phyloP scores from a whole-genome alignment of 1,140 invertebrate genomes.

The Drosophila equinoxialis region DNA sequence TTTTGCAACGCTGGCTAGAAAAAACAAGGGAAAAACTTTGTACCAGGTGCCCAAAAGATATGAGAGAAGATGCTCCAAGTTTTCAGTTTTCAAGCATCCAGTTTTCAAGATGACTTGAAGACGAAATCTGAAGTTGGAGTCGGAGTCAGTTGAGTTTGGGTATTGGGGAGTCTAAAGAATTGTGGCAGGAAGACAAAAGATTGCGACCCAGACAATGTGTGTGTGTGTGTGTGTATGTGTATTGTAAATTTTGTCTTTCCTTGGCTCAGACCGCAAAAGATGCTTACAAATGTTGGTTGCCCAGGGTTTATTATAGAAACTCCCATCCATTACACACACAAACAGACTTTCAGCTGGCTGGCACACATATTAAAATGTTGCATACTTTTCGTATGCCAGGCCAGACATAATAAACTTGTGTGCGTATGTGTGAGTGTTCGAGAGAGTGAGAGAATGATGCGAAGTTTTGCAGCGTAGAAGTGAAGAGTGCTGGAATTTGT shows the following conservation, averaged over 20 bases:
- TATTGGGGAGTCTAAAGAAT: background rate
- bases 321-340: slow-evolving; percentile 13
- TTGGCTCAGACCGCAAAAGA: slow-evolving; percentile 55
- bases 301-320: slow-evolving; percentile 65
- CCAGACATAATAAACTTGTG: slow-evolving; percentile 72
- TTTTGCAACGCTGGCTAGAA: slow-evolving; percentile 48
- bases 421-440: slow-evolving; percentile 20
- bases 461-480: too few species aligned
- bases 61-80: slow-evolving; percentile 56
- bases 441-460: too few species aligned
- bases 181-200: slow-evolving; percentile 8
- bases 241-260: slow-evolving; percentile 59
- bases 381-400: slow-evolving; percentile 57
- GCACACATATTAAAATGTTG: slow-evolving; percentile 79
- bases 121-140: slow-evolving; percentile 49
- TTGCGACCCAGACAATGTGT: background rate
- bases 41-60: slow-evolving; percentile 69
- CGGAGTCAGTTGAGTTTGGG: background rate
- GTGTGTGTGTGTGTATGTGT: slow-evolving; percentile 6
- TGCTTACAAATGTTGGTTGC: slow-evolving; percentile 48
- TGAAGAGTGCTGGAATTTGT: slow-evolving; percentile 51
- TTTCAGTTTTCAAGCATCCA: slow-evolving; percentile 49
- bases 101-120: slow-evolving; percentile 37
- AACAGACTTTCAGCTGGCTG: slow-evolving; percentile 41
- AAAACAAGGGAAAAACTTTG: slow-evolving; percentile 65